A percentile compares a stretch with the other conserved stretches of the same genome.
These are phyloP conservation scores for Nemoura dubitans DNA, from an alignment of 2,888 invertebrate genomes.

Conservation along the genomic window DNA sequence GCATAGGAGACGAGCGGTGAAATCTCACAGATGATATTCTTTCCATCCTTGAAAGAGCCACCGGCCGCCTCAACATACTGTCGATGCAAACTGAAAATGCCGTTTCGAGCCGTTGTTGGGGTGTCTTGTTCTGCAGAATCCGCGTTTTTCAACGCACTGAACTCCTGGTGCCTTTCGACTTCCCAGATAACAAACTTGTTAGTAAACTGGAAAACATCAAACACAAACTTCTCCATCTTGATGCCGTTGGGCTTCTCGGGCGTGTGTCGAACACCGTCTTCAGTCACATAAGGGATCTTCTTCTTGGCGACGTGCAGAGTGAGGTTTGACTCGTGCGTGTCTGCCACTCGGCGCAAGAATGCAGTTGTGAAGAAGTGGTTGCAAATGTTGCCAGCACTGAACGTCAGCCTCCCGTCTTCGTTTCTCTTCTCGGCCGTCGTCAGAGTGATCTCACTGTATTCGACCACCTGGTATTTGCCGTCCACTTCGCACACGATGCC, in stretches of 20 bases:
- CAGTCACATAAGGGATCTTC: conserved; percentile 89
- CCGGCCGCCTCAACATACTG: conserved; percentile 84
- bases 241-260: conserved; percentile 93
- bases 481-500: conserved; percentile 96
- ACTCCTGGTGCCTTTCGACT: conserved; percentile 90
- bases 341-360: conserved; percentile 80
- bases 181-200: conserved; percentile 93
- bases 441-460: conserved; percentile 95
- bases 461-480: conserved; percentile 90
- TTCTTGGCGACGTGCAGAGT: conserved; percentile 96
- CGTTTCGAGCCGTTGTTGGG: conserved; percentile 84
- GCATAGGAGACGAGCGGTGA: conserved; percentile 90
- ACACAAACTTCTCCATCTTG: conserved; percentile 99
- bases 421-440: conserved; percentile 85
- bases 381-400: conserved; percentile 97
- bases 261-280: conserved; percentile 72
- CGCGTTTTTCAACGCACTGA: conserved; percentile 96
- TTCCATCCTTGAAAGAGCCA: conserved; percentile 73
- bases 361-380: conserved; percentile 95
- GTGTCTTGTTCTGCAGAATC: conserved; percentile 90
- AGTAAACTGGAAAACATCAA: conserved; percentile 96
- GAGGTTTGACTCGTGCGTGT: conserved; percentile 76
- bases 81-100: conserved; percentile 79
- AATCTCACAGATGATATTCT: conserved; percentile 78
- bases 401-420: conserved; percentile 81